phyloP scores from a whole-genome alignment of 1,140 invertebrate genomes.

The Macrocentrus cingulum region DNA sequence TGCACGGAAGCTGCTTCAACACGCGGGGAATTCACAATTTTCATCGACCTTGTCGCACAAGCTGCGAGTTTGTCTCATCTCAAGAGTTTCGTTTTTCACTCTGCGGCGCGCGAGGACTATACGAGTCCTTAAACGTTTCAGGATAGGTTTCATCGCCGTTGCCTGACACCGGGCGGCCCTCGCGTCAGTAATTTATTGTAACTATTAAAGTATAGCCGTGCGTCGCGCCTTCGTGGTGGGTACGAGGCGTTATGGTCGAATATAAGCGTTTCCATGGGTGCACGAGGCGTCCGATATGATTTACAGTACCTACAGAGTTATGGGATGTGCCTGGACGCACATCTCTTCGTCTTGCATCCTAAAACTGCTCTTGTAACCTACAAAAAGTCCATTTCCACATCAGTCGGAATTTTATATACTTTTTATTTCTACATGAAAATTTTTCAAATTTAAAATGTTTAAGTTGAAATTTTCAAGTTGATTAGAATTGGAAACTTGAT shows the following conservation, averaged over 20 bases:
- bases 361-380: constrained; percentile 3
- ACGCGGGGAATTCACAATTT: no score
- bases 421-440: no score
- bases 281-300: constrained; percentile 52
- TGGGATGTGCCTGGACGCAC: constrained; percentile 36
- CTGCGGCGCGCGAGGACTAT: not conserved
- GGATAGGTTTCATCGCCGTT: constrained; percentile 7
- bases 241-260: constrained; percentile 51
- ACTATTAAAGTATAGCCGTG: constrained; percentile 54
- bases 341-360: not conserved
- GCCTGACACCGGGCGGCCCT: constrained; percentile 22
- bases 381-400: constrained; percentile 9
- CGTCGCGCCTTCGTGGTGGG: constrained; percentile 50
- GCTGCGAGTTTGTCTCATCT: not conserved
- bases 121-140: not conserved
- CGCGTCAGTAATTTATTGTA: constrained; percentile 52
- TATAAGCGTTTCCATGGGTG: constrained; percentile 56
- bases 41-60: no score
- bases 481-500: no score
- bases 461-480: no score
- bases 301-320: constrained; percentile 53
- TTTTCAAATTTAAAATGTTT: no score
- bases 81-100: not conserved
- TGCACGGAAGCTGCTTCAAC: no score
- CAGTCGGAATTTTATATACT: no score